phyloP scores from a whole-genome alignment of 2,888 invertebrate species.

The Amphipyra berbera region DNA sequence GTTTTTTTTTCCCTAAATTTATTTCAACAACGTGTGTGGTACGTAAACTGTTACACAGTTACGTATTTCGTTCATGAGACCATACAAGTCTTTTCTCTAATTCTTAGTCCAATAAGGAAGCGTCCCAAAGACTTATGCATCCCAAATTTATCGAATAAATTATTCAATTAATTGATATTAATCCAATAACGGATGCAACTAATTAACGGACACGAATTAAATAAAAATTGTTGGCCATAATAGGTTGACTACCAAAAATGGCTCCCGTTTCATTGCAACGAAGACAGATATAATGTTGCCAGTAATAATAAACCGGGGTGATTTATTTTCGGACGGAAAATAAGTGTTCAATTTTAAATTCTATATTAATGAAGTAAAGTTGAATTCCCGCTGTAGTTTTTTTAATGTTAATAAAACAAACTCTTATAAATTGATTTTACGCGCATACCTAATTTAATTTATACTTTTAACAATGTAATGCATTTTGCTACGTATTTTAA shows the following conservation, averaged over 20 bases:
- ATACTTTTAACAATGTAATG: conserved; percentile 19
- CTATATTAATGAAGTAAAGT: neutral
- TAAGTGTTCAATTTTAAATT: conserved; percentile 14
- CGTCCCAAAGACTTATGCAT: conserved; percentile 16
- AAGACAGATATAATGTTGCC: conserved; percentile 57
- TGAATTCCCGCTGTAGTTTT: conserved; percentile 8
- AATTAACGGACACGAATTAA: conserved; percentile 43
- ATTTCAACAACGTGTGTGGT: conserved; percentile 39
- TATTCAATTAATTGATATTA: conserved; percentile 50
- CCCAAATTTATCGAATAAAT: conserved; percentile 47
- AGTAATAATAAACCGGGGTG: conserved; percentile 51
- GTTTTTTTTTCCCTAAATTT: conserved; percentile 14
- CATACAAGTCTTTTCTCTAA: neutral
- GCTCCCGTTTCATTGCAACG: conserved; percentile 48
- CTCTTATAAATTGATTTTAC: conserved; percentile 37
- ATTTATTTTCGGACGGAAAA: conserved; percentile 43
- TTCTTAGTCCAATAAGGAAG: conserved; percentile 31
- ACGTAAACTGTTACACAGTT: neutral
- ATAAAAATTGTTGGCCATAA: conserved; percentile 38
- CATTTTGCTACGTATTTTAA: conserved; percentile 5
- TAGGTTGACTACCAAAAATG: conserved; percentile 53
- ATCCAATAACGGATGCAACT: conserved; percentile 51
- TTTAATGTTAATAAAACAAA: conserved; percentile 21
- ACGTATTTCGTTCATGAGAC: neutral
- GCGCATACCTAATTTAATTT: conserved; percentile 17